Conservation (phyloP, 2,888 invertebrate genomes). For the Willowsia nigromaculata region DNA sequence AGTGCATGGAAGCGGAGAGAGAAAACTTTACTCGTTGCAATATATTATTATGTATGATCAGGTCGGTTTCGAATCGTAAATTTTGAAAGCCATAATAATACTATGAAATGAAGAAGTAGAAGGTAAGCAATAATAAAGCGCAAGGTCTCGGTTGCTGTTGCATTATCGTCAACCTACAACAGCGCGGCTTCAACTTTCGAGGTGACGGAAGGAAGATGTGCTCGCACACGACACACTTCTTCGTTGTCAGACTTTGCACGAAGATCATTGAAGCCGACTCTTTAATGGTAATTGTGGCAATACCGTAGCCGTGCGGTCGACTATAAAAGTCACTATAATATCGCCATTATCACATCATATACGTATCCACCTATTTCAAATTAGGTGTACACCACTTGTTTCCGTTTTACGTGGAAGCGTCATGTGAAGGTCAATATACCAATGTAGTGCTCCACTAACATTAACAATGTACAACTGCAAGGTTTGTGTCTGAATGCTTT, state of each 20-base stretch:
- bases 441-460: no score
- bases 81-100: constrained; percentile 15
- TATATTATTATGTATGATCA: neutral
- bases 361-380: neutral
- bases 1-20: neutral
- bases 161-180: constrained; percentile 8
- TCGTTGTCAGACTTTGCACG: neutral
- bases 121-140: constrained; percentile 41
- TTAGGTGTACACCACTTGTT: constrained; percentile 36
- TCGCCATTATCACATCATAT: constrained; percentile 19
- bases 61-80: constrained; percentile 29
- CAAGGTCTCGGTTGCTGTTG: constrained; percentile 36
- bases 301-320: neutral
- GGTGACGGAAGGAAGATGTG: neutral
- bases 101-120: neutral
- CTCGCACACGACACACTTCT: constrained; percentile 23
- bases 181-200: constrained; percentile 10
- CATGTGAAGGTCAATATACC: constrained; percentile 12
- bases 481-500: no score
- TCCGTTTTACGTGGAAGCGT: neutral
- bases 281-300: constrained; percentile 22
- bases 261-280: neutral
- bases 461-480: no score
- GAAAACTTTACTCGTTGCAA: neutral
- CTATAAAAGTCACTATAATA: constrained; percentile 31